Evolutionary conservation across 1,140 invertebrate genomes (phyloP), one percentile per base, ranked within the genome.

Genomic region (Drosophila erecta): DNA sequence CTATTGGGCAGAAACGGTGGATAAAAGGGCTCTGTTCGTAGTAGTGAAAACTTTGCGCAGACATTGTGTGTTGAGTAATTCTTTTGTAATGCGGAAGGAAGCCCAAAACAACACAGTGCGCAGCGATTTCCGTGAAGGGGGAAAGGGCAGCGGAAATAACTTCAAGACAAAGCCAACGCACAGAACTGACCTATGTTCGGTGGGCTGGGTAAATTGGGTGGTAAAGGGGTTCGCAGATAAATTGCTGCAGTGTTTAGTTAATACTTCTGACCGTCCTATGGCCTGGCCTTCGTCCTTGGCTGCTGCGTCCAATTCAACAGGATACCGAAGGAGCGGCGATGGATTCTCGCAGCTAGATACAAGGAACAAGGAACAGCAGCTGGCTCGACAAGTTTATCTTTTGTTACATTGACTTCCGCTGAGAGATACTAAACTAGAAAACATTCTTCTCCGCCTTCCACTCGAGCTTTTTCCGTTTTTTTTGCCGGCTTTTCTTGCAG

Each of bases 321-420:
- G 43, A 70, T 57, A n/a, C 41, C 22, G 22, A 14, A 8, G 58
- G 43, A 56, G 40, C 49, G 35, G 66, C 33, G 49, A 43, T 3
- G 54, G 53, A 66, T 41, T 40, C 66, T 54, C 44, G 35, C 58
- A 66, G 55, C 77, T 46, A 79, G 46, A 35, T 49, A 67, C 59
- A 24, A 54, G 44, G 50, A 46, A 55, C 47, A 53, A 72, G 43
- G 35, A 81, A 54, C 59, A 69, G 75, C 83, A 87, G 79, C 75
- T 87, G 84, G 84, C 79, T 66, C 66, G 84, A 87, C 83, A 87
- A 87, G 79, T 87, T 89, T 89, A 87, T 89, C 84, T 89, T 87
- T 87, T 87, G 79, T 87, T 79, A 83, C 83, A 89, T 89, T 87
- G 83, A 89, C 83, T 87, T 87, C 83, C 84, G 83, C 76, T 84